A percentile compares a stretch with the other conserved stretches of the same genome.
Conservation (phyloP, 2,113 vertebrate genomes). For the Pangasianodon gigas region DNA sequence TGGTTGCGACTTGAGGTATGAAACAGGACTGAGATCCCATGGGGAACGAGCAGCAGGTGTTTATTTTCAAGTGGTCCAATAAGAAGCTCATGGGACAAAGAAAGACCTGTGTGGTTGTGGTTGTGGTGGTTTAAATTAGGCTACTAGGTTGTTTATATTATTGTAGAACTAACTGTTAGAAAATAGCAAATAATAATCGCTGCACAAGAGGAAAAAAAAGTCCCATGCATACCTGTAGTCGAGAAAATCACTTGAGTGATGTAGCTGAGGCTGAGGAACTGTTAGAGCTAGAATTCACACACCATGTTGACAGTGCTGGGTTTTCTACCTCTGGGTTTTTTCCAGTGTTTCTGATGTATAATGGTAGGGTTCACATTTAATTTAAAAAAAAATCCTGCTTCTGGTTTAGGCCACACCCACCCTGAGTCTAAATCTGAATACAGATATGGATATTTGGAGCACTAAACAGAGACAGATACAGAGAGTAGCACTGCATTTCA, state of each 20-base stretch:
- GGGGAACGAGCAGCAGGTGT: not conserved
- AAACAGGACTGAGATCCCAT: not conserved
- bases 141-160: not conserved
- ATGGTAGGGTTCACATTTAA: too few species aligned
- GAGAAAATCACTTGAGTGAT: not conserved
- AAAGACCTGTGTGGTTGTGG: not conserved
- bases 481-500: not conserved
- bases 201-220: not conserved
- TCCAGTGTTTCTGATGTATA: too few species aligned
- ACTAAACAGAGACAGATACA: not conserved
- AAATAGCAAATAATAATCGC: not conserved
- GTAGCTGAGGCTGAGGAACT: not conserved
- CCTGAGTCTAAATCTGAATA: not conserved
- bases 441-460: too few species aligned
- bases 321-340: too few species aligned
- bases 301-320: not conserved
- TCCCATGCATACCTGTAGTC: too few species aligned
- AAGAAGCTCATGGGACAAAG: not conserved
- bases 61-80: not conserved
- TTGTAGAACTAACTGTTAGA: not conserved
- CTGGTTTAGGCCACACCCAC: not conserved
- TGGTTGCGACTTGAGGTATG: not conserved
- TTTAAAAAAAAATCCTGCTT: too few species aligned
- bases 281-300: not conserved
- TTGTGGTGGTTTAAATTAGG: not conserved